A percentile compares a stretch with the other conserved stretches of the same genome.
These are phyloP conservation scores for Allolobophora icterica DNA, from an alignment of 2,888 invertebrate genomes.

Conservation along the genomic window DNA sequence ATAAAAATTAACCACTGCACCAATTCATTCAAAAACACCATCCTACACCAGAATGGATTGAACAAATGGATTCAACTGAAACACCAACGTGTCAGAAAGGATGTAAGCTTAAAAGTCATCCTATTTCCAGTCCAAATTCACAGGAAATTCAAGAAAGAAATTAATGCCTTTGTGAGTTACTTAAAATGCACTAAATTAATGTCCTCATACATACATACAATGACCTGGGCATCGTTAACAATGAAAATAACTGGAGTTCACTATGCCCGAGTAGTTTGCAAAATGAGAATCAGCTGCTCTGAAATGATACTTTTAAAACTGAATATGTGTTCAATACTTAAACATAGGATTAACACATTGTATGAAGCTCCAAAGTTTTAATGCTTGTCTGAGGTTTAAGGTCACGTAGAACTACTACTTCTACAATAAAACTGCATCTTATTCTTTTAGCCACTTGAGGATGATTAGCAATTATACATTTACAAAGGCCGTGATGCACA, in stretches of 20 bases:
- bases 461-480: neutral
- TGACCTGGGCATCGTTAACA: neutral
- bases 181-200: no score
- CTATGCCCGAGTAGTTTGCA: neutral
- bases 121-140: neutral
- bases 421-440: neutral
- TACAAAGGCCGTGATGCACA: neutral
- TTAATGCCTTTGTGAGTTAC: no score
- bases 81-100: no score
- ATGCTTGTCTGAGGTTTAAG: neutral
- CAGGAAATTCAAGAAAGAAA: no score
- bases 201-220: no score
- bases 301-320: neutral
- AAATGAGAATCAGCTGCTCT: neutral
- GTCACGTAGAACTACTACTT: neutral
- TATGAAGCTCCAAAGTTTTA: neutral
- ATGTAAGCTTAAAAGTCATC: neutral
- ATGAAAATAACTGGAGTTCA: neutral
- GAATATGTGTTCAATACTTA: neutral
- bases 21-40: neutral
- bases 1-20: neutral
- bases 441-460: neutral
- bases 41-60: no score
- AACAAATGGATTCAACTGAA: no score
- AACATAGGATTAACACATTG: neutral